Conservation (phyloP, 2,113 vertebrate species). For the Chelonoidis abingdonii region DNA sequence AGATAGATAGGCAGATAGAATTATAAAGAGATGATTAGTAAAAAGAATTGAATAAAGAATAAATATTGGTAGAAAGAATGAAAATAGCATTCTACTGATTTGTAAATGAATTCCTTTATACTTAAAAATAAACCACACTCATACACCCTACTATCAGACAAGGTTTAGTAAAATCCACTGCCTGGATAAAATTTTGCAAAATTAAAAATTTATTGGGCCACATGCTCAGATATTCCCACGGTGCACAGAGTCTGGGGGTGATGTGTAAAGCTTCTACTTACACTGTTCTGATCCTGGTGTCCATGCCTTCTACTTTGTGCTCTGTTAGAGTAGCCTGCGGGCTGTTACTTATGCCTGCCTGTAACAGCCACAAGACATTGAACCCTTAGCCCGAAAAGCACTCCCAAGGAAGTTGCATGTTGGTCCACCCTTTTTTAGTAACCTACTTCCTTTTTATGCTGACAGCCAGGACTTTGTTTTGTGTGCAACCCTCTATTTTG, state of each 20-base stretch:
- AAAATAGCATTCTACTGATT: not conserved
- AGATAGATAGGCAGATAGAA: not conserved
- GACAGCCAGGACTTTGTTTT: not conserved
- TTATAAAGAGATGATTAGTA: not conserved
- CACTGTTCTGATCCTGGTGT: not conserved
- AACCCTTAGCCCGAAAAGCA: not conserved
- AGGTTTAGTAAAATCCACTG: not conserved
- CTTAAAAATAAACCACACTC: not conserved
- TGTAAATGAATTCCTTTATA: not conserved
- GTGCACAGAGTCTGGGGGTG: not conserved
- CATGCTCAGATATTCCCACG: not conserved
- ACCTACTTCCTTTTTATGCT: fast-evolving
- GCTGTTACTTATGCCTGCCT: not conserved
- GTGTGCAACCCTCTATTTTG: not conserved
- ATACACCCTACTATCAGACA: not conserved
- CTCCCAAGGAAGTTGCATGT: fast-evolving
- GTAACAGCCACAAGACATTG: not conserved
- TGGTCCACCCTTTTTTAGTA: fast-evolving
- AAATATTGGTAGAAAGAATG: not conserved
- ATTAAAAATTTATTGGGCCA: not conserved
- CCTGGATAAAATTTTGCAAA: not conserved
- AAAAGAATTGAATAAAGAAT: not conserved
- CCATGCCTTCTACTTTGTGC: not conserved
- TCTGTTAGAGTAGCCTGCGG: not conserved
- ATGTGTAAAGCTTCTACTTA: not conserved